Evolutionary conservation across 2,113 vertebrate genomes (phyloP).

Genomic region (Seriola aureovittata): DNA sequence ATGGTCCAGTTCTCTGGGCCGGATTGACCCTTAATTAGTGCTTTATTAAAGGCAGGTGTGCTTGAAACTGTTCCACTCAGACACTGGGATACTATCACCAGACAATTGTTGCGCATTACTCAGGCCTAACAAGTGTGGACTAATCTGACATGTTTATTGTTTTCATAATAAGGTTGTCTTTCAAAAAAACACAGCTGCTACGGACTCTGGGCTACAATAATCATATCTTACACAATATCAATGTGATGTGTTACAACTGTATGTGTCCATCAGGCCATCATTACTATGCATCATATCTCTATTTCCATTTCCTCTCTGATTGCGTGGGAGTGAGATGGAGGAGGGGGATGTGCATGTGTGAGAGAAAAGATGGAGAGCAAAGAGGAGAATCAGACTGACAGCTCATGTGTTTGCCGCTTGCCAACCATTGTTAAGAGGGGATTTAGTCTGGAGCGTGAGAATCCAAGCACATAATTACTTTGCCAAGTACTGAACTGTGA

Average conservation of each 20-base stretch:
- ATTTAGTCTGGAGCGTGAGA: constrained; percentile 66
- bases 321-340: constrained; percentile 27
- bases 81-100: neutral
- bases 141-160: neutral
- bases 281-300: neutral
- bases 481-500: constrained; percentile 66
- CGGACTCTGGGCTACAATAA: neutral
- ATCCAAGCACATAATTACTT: constrained; percentile 67
- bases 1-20: neutral
- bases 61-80: neutral
- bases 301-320: constrained; percentile 30
- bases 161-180: neutral
- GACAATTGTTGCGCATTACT: too few species aligned
- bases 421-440: constrained; percentile 65
- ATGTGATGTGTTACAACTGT: neutral
- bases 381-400: constrained; percentile 51
- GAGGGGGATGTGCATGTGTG: constrained; percentile 13
- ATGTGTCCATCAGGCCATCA: neutral
- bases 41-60: neutral
- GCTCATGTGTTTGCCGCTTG: constrained; percentile 58
- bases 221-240: neutral
- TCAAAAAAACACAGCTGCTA: neutral
- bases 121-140: neutral
- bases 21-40: neutral
- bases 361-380: constrained; percentile 42